Evolutionary conservation across 2,888 invertebrate genomes (phyloP).

Genomic region (Folsomia manolachei): DNA sequence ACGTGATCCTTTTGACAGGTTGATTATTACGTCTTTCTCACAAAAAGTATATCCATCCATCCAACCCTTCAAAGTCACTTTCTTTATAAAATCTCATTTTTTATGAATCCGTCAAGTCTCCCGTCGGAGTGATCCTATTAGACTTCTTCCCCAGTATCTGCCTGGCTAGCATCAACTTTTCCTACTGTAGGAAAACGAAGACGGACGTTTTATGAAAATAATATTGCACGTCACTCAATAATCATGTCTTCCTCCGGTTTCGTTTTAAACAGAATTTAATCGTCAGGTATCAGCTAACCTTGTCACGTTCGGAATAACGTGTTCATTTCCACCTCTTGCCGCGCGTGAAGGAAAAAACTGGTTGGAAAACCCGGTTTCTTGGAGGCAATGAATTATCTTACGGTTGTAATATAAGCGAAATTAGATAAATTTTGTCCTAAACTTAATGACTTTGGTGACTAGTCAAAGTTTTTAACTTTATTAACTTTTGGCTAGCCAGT

Average conservation of each 20-base stretch:
- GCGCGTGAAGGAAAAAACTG: background rate
- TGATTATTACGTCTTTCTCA: conserved; percentile 41
- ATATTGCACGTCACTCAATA: conserved; percentile 30
- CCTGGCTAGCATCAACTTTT: too few relatives aligned
- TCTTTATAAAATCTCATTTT: conserved; percentile 1
- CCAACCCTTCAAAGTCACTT: conserved; percentile 7
- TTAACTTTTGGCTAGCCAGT: too few relatives aligned
- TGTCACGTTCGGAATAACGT: conserved; percentile 1
- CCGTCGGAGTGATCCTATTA: conserved; percentile 3
- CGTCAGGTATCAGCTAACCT: background rate
- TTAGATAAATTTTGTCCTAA: too few relatives aligned
- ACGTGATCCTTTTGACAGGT: conserved; percentile 44
- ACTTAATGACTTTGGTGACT: too few relatives aligned
- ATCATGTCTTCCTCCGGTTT: conserved; percentile 4
- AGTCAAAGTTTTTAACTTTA: too few relatives aligned
- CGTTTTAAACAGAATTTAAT: background rate
- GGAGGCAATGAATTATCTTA: too few relatives aligned
- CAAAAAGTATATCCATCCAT: conserved; percentile 7
- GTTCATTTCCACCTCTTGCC: conserved; percentile 2
- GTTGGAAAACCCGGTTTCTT: too few relatives aligned
- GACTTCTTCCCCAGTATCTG: background rate
- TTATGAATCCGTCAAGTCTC: conserved; percentile 5
- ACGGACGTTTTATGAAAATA: conserved; percentile 18
- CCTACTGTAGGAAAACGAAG: conserved; percentile 8
- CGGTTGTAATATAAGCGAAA: too few relatives aligned